Percentiles rank a stretch among this genome's conserved stretches.
Conservation (phyloP, 2,113 vertebrate species). For the Pelusios castaneus region DNA sequence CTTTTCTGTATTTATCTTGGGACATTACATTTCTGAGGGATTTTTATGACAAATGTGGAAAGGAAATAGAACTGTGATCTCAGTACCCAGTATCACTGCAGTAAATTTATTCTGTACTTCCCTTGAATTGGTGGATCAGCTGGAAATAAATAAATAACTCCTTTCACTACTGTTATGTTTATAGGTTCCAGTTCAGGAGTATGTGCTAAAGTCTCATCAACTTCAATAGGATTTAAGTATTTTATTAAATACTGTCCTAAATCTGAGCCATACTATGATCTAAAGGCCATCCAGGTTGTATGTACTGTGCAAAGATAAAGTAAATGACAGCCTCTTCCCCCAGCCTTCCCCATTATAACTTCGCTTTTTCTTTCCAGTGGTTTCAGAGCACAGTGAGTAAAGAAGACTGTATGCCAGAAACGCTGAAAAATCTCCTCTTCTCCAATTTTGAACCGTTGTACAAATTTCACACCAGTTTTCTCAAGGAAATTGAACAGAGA, state of each 20-base stretch:
- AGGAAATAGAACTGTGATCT: not conserved
- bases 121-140: not conserved
- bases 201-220: not conserved
- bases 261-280: not conserved
- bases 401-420: conserved; percentile 89
- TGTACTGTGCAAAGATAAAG: not conserved
- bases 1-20: not conserved
- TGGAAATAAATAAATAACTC: not conserved
- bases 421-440: conserved; percentile 87
- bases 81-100: not conserved
- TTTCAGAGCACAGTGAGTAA: conserved; percentile 88
- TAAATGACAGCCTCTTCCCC: not conserved
- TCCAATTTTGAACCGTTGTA: conserved; percentile 94
- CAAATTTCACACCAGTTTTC: conserved; percentile 94
- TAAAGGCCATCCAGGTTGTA: not conserved
- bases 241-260: not conserved
- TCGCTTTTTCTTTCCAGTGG: conserved; percentile 77
- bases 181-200: not conserved
- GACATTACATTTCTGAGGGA: not conserved
- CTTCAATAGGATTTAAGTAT: not conserved
- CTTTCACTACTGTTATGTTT: not conserved
- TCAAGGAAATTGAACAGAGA: conserved; percentile 96
- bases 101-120: not conserved
- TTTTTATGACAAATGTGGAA: not conserved
- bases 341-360: not conserved